phyloP scores from a whole-genome alignment of 1,140 invertebrate genomes.

The Anastrepha ludens region DNA sequence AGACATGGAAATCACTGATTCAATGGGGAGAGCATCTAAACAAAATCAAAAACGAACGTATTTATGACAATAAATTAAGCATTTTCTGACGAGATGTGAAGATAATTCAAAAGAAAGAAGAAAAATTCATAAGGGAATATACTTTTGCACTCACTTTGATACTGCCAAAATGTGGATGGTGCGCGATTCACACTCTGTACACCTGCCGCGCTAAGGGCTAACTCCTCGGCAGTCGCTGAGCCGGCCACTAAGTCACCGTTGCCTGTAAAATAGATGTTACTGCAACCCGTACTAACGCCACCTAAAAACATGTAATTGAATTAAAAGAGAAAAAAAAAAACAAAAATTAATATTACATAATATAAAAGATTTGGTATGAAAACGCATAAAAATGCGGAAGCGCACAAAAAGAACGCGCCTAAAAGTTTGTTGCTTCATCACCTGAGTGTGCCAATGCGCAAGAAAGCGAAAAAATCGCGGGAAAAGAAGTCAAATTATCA shows the following conservation, averaged over 20 bases:
- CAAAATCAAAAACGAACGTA: background rate
- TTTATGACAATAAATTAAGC: background rate
- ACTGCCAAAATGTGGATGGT: constrained; percentile 83
- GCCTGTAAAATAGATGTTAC: constrained; percentile 71
- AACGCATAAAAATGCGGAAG: background rate
- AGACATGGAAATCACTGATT: constrained; percentile 81
- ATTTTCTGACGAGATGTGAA: background rate
- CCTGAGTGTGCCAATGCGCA: background rate
- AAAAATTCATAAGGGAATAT: background rate
- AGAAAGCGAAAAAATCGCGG: background rate
- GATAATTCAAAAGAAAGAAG: background rate
- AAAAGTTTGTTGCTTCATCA: background rate
- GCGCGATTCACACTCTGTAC: constrained; percentile 64
- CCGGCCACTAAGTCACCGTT: constrained; percentile 72
- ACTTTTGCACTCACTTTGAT: constrained; percentile 78
- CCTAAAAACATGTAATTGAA: constrained; percentile 59
- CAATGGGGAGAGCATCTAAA: constrained; percentile 79
- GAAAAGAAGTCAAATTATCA: background rate
- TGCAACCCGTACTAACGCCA: constrained; percentile 67
- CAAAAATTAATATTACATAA: background rate
- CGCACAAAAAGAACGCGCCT: background rate
- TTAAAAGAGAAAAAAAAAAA: background rate
- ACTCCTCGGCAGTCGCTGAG: constrained; percentile 69
- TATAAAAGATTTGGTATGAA: background rate
- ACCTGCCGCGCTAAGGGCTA: constrained; percentile 60